Percentiles rank a stretch among this genome's conserved stretches.
Conservation (phyloP, 2,797 vertebrate genomes). For the Hydrolagus colliei region DNA sequence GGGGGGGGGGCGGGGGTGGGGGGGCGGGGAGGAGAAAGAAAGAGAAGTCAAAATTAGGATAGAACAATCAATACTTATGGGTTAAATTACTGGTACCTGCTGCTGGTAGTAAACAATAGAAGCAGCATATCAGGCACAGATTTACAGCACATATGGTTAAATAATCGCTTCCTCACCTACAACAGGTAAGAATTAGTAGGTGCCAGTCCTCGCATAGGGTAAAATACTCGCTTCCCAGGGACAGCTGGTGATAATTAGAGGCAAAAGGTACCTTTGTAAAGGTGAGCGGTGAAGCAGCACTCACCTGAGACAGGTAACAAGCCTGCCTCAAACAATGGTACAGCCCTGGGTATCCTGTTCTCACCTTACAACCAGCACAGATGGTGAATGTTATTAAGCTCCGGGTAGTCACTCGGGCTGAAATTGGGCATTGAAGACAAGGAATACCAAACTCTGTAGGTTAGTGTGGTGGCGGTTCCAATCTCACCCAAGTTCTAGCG, state of each 20-base stretch:
- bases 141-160: constrained; percentile 25
- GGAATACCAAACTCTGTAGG: neutral
- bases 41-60: constrained; percentile 58
- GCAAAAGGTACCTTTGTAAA: constrained; percentile 43
- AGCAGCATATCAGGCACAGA: neutral
- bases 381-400: constrained; percentile 47
- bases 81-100: constrained; percentile 53
- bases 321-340: constrained; percentile 15
- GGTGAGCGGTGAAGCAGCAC: constrained; percentile 43
- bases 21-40: constrained; percentile 39
- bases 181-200: constrained; percentile 23
- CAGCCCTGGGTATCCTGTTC: constrained; percentile 37
- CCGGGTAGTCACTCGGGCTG: neutral
- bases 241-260: constrained; percentile 50
- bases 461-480: constrained; percentile 30
- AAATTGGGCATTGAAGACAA: neutral
- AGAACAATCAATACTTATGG: constrained; percentile 57
- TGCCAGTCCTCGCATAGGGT: constrained; percentile 46
- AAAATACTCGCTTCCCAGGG: constrained; percentile 61
- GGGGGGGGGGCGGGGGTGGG: neutral
- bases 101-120: neutral
- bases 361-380: constrained; percentile 61
- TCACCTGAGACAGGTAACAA: constrained; percentile 34
- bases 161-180: constrained; percentile 5
- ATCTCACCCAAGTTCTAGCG: neutral